These are phyloP conservation scores for Sarcophilus harrisii DNA, from an alignment of 2,797 vertebrate genomes.

Conservation along the genomic window DNA sequence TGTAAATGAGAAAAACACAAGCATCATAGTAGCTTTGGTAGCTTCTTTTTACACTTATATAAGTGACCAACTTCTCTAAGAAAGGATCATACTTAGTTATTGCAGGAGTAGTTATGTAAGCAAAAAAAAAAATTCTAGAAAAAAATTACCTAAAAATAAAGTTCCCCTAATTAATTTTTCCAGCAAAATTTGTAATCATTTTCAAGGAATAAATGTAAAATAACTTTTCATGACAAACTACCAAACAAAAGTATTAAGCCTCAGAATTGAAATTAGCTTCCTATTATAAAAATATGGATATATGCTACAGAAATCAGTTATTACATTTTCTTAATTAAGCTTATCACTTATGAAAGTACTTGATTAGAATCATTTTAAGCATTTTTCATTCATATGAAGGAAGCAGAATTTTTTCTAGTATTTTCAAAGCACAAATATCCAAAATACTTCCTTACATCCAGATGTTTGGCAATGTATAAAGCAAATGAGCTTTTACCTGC, in stretches of 20 bases:
- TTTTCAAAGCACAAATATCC: background rate
- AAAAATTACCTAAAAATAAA: background rate
- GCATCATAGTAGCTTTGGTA: background rate
- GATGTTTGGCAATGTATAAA: background rate
- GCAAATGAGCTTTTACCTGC: background rate
- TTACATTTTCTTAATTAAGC: background rate
- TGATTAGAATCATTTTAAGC: background rate
- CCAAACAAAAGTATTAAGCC: background rate
- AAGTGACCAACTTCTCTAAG: background rate
- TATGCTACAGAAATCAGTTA: background rate
- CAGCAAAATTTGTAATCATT: background rate
- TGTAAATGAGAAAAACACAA: background rate
- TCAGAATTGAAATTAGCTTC: background rate
- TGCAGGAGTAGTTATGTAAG: background rate
- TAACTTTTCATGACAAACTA: background rate
- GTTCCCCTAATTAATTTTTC: background rate
- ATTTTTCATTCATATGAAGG: background rate
- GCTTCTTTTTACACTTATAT: background rate
- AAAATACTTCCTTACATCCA: background rate
- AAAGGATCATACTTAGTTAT: background rate
- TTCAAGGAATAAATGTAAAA: background rate
- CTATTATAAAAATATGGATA: background rate
- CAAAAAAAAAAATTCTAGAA: background rate
- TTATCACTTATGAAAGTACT: background rate
- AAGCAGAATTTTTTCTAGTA: background rate